Percentiles rank a stretch among this genome's conserved stretches.
These are phyloP conservation scores for Motacilla tschutschensis DNA, from an alignment of 2,113 vertebrate genomes.

Conservation along the genomic window DNA sequence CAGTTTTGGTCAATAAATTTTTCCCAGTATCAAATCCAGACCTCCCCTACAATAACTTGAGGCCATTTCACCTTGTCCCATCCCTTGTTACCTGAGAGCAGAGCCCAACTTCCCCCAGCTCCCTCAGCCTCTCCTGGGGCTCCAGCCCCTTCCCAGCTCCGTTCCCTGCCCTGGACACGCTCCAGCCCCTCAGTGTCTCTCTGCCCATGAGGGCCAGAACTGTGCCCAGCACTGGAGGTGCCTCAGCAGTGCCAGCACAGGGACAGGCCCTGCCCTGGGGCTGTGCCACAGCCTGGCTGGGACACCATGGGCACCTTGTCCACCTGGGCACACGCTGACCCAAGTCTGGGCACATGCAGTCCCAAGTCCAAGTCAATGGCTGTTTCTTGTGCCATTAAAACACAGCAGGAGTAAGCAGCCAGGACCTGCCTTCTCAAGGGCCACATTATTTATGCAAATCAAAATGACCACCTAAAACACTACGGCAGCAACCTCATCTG, in stretches of 20 bases:
- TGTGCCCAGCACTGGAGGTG: not conserved
- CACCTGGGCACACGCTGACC: too few relatives aligned
- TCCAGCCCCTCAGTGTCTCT: not conserved
- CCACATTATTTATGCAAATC: not conserved
- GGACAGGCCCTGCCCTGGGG: not conserved
- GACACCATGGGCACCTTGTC: not conserved
- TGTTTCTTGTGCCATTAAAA: not conserved
- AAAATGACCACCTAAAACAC: not conserved
- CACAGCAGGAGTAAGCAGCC: not conserved
- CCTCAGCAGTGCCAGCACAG: not conserved
- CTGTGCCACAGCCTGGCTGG: not conserved
- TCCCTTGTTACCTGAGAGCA: not conserved
- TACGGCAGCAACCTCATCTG: fast-evolving
- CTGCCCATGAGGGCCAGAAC: not conserved
- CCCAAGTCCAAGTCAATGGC: not conserved
- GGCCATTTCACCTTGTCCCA: not conserved
- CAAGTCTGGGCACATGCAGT: not conserved
- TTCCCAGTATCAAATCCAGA: not conserved
- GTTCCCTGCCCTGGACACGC: not conserved
- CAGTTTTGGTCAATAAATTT: not conserved
- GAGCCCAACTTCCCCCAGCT: not conserved
- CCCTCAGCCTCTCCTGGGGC: not conserved
- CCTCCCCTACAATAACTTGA: not conserved
- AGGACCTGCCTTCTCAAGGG: not conserved
- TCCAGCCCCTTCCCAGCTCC: not conserved